phyloP scores from a whole-genome alignment of 2,888 invertebrate species.

The Arctia plantaginis region DNA sequence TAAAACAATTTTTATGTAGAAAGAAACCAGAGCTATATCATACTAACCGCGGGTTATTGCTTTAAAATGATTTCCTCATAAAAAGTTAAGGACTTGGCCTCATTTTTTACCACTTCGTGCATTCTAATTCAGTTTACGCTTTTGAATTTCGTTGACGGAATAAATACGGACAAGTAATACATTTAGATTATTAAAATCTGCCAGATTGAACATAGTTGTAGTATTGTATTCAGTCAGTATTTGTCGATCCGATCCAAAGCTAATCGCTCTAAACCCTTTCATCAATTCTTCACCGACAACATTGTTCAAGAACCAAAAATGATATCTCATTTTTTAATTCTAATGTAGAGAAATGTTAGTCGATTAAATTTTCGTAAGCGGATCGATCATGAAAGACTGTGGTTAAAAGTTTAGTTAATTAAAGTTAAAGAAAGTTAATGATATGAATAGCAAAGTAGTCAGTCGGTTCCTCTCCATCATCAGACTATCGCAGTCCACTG shows the following conservation, averaged over 20 bases:
- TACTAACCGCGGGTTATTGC: conserved; percentile 6
- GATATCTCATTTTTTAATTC: too few relatives aligned
- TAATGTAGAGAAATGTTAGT: too few relatives aligned
- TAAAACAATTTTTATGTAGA: conserved; percentile 6
- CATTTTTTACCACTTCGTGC: conserved; percentile 3
- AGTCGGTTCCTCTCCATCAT: too few relatives aligned
- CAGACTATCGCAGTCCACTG: too few relatives aligned
- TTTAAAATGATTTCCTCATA: conserved; percentile 11
- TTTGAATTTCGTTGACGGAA: not conserved
- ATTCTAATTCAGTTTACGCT: not conserved
- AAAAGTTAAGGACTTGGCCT: conserved; percentile 6
- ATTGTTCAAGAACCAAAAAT: too few relatives aligned
- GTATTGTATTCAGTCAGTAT: not conserved
- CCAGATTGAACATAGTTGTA: not conserved
- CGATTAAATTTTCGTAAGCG: too few relatives aligned
- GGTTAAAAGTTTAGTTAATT: not conserved
- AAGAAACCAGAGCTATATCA: not conserved
- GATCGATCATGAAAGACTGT: too few relatives aligned
- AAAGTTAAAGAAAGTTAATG: too few relatives aligned
- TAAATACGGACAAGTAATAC: not conserved
- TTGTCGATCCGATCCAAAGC: not conserved
- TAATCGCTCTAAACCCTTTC: not conserved
- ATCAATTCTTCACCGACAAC: not conserved
- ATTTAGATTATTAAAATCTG: not conserved
- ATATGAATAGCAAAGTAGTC: not conserved